Evolutionary conservation across 2,888 invertebrate species (phyloP), one percentile per base, ranked within the genome.

Genomic region (Patella caerulea): DNA sequence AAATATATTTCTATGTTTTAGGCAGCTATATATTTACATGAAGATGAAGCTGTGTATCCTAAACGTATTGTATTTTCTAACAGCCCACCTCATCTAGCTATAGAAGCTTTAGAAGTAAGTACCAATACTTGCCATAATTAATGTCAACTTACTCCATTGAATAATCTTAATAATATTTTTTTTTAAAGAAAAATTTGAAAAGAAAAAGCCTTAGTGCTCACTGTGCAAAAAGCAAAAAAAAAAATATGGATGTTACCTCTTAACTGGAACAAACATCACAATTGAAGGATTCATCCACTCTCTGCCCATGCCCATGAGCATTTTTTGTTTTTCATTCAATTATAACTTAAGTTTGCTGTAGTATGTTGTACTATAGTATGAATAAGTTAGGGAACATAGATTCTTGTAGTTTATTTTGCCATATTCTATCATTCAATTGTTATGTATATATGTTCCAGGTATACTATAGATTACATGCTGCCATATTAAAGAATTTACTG

Each of bases 1-100:
- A 9, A 45, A 45, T 45, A 45, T 45, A 45, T 17, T 12, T 72
- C 12, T 72, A 17, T 3, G 54, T 77, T 82, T 17, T 83, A 95
- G 94, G 96, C 97, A 5, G 94, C 95, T 19, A 94, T 95, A 87
- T 94, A 95, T 88, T 93, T 98, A 19, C 94, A 95, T 86, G 95
- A 96, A 91, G 95, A 95, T 83, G 94, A 94, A 81, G 97, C 97
- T 0, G 94, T 94, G 12, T 97, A 97, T 92, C 97, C 97, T 0
- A 93, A 94, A 71, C 96, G 96, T 93, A 96, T 98, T 76, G 85
- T 84, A 73, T 95, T 94, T 88, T 82, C 84, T 59, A 77, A 69
- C 78, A 95, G 94, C 88, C 96, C 97, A 0, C 95, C 96, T 79
- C 94, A 95, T 89, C 93, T 96, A 72, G 95, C 97, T 17, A 94